Evolutionary conservation across 2,113 vertebrate genomes (phyloP).

Genomic region (Verasper variegatus): DNA sequence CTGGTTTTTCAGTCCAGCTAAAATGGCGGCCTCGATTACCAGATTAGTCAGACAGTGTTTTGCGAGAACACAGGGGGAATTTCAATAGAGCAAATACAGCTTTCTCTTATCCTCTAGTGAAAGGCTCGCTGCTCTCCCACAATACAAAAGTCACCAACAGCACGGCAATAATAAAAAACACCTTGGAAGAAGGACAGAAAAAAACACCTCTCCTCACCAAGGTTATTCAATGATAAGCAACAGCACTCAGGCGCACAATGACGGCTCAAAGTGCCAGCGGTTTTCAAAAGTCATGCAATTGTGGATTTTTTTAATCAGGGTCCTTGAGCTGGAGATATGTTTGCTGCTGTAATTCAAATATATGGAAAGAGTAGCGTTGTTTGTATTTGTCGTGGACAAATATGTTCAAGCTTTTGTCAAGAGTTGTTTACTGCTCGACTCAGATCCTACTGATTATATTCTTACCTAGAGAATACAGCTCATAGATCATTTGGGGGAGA

Average conservation of each 20-base stretch:
- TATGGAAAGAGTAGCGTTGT: not conserved
- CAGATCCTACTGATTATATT: conserved; percentile 10
- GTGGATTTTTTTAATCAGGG: conserved; percentile 64
- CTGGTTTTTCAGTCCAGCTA: conserved; percentile 25
- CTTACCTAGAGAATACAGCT: not conserved
- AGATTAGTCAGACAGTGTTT: conserved; percentile 61
- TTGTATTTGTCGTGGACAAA: conserved; percentile 1
- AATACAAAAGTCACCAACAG: conserved; percentile 66
- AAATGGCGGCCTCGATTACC: conserved; percentile 55
- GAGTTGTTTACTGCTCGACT: conserved; percentile 19
- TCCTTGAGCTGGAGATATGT: conserved; percentile 51
- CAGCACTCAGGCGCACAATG: conserved; percentile 72
- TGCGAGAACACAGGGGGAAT: conserved; percentile 66
- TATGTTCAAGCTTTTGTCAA: conserved; percentile 1
- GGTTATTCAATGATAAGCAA: conserved; percentile 82
- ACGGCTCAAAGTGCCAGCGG: conserved; percentile 62
- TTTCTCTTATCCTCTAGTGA: conserved; percentile 71
- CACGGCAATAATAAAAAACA: conserved; percentile 65
- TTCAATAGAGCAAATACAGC: conserved; percentile 70
- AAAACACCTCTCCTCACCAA: conserved; percentile 77
- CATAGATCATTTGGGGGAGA: conserved; percentile 6
- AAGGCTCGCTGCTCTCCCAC: conserved; percentile 63
- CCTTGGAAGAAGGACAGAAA: conserved; percentile 75
- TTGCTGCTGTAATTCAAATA: conserved; percentile 43
- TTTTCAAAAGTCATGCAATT: conserved; percentile 70